Evolutionary conservation across 1,140 invertebrate genomes (phyloP), one percentile per base, ranked within the genome.

Genomic region (Drosophila sturtevanti): DNA sequence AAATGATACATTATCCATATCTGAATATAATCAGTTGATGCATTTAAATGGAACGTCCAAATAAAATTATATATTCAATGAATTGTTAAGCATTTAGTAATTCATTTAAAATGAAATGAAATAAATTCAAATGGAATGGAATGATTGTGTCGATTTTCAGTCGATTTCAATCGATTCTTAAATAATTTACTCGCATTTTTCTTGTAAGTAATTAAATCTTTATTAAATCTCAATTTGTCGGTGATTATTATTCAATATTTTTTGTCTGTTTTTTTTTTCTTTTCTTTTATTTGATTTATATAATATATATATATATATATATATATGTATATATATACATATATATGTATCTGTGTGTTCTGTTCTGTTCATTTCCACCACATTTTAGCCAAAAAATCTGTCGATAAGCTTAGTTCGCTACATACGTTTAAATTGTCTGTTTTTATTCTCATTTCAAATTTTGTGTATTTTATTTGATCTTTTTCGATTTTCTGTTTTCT

Each of bases 181-280:
- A 22, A 22, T 27, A 55, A 34, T 16, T 16, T 11, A 4, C 4
- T 27, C 9, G 2, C 0, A 5, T 31, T 51, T 60, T 14, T 65
- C 71, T 89, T 87, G 68, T 89, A 82, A 86, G 79, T 86, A 87
- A 82, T 86, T 86, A 86, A 86, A 86, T 86, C 68, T 86, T 86
- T 86, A 86, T 86, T 86, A 86, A 86, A 86, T 86, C 82, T 86
- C 82, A 86, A 86, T 86, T 86, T 86, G 63, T 86, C 82, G 82
- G 82, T 87, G 82, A 86, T 86, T 86, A 86, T 86, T 86, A 86
- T 87, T 86, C 79, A 86, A 81, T 85, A 86, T 86, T 86, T 55
- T 73, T 68, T 54, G 48, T 51, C 44, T 79, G 69, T 63, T 35
- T 38, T 37, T 38, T 41, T 67, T 59, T 54, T 48, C 24, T 18